Percentiles rank a stretch among this genome's conserved stretches.
phyloP scores from a whole-genome alignment of 2,113 vertebrate species.

The Beaufortia kweichowensis region DNA sequence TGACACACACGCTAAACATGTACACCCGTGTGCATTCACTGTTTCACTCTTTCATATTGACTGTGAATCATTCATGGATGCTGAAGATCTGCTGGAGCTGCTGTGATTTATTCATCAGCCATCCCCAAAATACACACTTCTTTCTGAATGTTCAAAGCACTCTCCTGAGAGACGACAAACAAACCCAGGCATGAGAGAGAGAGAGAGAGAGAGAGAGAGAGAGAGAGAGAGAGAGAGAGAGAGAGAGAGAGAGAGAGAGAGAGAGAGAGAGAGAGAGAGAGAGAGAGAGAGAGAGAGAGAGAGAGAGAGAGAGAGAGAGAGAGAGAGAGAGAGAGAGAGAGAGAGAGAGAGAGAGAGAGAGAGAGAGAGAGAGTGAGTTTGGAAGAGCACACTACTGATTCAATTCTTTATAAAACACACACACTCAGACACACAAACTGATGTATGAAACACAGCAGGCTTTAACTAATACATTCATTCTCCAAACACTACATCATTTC shows the following conservation, averaged over 20 bases:
- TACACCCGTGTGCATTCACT: conserved; percentile 5
- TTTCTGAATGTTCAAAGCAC: conserved; percentile 4
- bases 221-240: conserved; percentile 1
- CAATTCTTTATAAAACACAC: too few species aligned
- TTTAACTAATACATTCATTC: too few species aligned
- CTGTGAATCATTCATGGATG: conserved; percentile 15
- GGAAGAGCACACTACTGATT: too few species aligned
- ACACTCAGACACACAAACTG: too few species aligned
- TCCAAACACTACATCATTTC: too few species aligned
- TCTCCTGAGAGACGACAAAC: conserved; percentile 9
- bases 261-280: too few species aligned
- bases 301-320: background rate
- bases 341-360: too few species aligned
- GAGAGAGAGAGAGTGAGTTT: too few species aligned
- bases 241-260: too few species aligned
- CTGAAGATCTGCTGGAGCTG: background rate
- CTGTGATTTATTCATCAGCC: conserved; percentile 27
- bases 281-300: background rate
- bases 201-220: conserved; percentile 5
- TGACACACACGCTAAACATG: conserved; percentile 1
- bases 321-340: too few species aligned
- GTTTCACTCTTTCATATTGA: background rate
- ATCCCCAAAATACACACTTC: conserved; percentile 9
- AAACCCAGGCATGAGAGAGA: background rate
- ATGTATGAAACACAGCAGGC: too few species aligned